These are phyloP conservation scores for Leptoclinus maculatus DNA, from an alignment of 2,797 vertebrate genomes.

Conservation along the genomic window DNA sequence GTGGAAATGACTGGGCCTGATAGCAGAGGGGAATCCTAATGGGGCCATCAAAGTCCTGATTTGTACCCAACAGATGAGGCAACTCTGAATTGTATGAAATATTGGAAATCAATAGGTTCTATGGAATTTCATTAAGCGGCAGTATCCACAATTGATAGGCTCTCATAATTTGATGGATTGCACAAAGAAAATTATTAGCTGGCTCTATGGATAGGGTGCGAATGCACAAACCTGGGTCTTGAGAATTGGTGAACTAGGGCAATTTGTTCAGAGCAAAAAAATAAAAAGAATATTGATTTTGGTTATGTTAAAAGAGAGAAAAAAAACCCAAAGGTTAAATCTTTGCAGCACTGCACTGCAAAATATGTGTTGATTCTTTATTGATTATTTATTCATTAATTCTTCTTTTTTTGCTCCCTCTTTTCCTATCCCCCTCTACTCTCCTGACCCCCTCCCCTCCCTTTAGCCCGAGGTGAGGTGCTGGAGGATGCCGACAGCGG, in stretches of 20 bases:
- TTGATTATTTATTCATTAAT: slow-evolving; percentile 86
- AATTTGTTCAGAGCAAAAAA: slow-evolving; percentile 94
- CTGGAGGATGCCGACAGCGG: slow-evolving; percentile 95
- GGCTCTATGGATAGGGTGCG: slow-evolving; percentile 89
- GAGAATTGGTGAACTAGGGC: slow-evolving; percentile 92
- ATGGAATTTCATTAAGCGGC: slow-evolving; percentile 99
- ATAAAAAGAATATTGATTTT: slow-evolving; percentile 92
- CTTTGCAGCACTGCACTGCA: slow-evolving; percentile 82
- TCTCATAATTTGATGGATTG: slow-evolving; percentile 99
- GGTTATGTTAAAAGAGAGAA: slow-evolving; percentile 87
- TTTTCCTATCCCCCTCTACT: slow-evolving; percentile 40
- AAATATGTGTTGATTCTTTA: slow-evolving; percentile 88
- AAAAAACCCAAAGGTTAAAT: slow-evolving; percentile 83
- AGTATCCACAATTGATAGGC: slow-evolving; percentile 98
- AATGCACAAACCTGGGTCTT: slow-evolving; percentile 85
- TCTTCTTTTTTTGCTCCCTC: slow-evolving; percentile 67
- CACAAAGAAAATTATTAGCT: slow-evolving; percentile 99
- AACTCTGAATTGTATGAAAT: slow-evolving; percentile 97
- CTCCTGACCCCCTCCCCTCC: slow-evolving; percentile 62
- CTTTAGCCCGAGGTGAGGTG: slow-evolving; percentile 89
- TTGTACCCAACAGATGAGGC: slow-evolving; percentile 95
- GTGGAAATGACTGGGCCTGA: slow-evolving; percentile 93
- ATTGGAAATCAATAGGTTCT: slow-evolving; percentile 99
- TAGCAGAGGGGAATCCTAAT: slow-evolving; percentile 97
- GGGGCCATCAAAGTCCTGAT: slow-evolving; percentile 96